A percentile compares a stretch with the other conserved stretches of the same genome.
These are phyloP conservation scores for Autographa pulchrina DNA, from an alignment of 2,888 invertebrate genomes.

Conservation along the genomic window DNA sequence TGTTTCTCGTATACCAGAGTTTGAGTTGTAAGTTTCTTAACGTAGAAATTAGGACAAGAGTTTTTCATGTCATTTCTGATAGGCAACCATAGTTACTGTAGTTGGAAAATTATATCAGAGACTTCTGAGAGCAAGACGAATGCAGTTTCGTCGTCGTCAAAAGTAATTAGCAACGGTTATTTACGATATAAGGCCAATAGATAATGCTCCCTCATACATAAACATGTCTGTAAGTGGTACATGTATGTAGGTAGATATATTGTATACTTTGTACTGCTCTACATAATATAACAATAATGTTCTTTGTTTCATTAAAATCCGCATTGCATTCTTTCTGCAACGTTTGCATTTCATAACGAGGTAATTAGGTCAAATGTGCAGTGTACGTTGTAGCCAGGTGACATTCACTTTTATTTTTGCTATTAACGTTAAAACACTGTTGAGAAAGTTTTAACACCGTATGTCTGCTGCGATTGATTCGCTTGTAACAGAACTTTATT, in stretches of 20 bases:
- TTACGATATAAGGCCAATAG: slow-evolving; percentile 7
- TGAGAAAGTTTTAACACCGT: slow-evolving; percentile 17
- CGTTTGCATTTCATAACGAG: slow-evolving; percentile 29
- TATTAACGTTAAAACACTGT: neutral
- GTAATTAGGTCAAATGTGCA: slow-evolving; percentile 37
- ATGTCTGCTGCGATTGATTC: slow-evolving; percentile 40
- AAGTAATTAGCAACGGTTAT: neutral
- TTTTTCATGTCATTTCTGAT: neutral
- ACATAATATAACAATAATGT: slow-evolving; percentile 1
- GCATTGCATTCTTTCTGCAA: slow-evolving; percentile 22
- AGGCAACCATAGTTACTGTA: neutral
- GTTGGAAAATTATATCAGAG: neutral
- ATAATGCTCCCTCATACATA: neutral
- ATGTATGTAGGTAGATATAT: neutral
- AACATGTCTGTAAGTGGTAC: neutral
- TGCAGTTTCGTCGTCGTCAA: neutral
- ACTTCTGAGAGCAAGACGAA: neutral
- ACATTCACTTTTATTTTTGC: slow-evolving; percentile 14
- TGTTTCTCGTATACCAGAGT: slow-evolving; percentile 9
- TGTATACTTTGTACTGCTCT: neutral
- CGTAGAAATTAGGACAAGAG: slow-evolving; percentile 2
- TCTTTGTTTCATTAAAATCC: slow-evolving; percentile 9
- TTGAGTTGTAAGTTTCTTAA: neutral
- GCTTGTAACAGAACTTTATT: slow-evolving; percentile 56
- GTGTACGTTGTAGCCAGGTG: slow-evolving; percentile 12